Evolutionary conservation across 2,888 invertebrate genomes (phyloP), one percentile per base, ranked within the genome.

Genomic region (Monochamus alternatus): DNA sequence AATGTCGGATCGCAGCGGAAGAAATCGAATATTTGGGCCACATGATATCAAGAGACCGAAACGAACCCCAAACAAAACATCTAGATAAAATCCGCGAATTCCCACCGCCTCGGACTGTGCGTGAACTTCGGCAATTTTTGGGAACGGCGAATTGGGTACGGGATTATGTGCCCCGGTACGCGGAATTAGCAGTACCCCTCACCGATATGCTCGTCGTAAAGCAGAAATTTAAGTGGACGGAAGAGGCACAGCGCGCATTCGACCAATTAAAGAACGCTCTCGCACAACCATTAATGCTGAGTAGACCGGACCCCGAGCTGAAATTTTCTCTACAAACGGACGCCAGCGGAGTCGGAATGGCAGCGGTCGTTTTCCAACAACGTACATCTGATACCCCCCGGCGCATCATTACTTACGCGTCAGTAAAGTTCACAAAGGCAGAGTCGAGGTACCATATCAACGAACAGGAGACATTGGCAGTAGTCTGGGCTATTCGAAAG

Each of bases 381-480:
- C 14, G 47, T 4, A n/a, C n/a, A n/a, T n/a, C n/a, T n/a, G n/a
- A 44, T 3, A 63, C 68, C 3, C 38, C 70, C 4, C 58, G 75
- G 8, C 31, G 63, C 0, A 73, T 84, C 7, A 76, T 85, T 7
- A 69, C 78, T 51, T 83, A 78, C 71, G 77, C 78, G 14, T 81
- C 79, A 55, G 73, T 79, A n/a, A 75, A 73, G 55, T 76, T 83
- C 3, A 76, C 31, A 7, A 51, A 32, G 3, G 14, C 74, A 0
- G 79, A 83, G 43, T 14, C 55, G 32, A 59, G 62, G 0, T 84
- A 81, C 65, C 84, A 85, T 66, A 71, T 76, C 1, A 85, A 83
- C 68, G 83, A 84, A 59, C 81, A 80, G 60, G 83, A 85, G 70
- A 81, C 80, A 43, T 63, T 81, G 1, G 81, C 84, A 0, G 76